These are phyloP conservation scores for Chaunax sp. DNA, from an alignment of 2,797 vertebrate genomes.

Conservation along the genomic window DNA sequence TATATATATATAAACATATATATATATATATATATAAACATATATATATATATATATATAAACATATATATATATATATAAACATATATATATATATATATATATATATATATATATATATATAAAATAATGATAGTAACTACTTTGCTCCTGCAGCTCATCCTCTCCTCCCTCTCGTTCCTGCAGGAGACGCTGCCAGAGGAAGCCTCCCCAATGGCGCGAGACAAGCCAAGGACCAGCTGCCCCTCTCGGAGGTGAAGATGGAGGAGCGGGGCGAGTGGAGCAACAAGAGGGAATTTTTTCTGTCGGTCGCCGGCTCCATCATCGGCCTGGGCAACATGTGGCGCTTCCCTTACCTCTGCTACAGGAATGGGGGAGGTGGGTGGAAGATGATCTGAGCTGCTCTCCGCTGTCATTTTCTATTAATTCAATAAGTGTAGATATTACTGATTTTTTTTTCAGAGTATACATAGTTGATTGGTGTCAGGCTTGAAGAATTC, in stretches of 20 bases:
- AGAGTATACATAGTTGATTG: no score
- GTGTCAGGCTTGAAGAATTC: no score
- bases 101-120: no score
- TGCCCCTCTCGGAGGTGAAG: conserved; percentile 68
- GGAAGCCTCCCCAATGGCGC: conserved; percentile 54
- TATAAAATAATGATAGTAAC: no score
- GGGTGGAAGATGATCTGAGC: conserved; percentile 53
- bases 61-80: no score
- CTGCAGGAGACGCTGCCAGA: conserved; percentile 63
- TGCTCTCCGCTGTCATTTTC: not conserved
- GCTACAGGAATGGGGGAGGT: conserved; percentile 98
- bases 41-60: no score
- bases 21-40: no score
- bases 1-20: no score
- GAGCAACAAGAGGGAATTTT: conserved; percentile 94
- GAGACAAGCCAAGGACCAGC: conserved; percentile 36
- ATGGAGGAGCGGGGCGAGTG: conserved; percentile 92
- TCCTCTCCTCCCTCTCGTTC: not conserved
- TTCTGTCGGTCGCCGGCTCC: conserved; percentile 92
- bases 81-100: no score
- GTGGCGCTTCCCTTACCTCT: conserved; percentile 97
- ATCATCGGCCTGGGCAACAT: conserved; percentile 95
- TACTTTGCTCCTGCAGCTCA: no score
- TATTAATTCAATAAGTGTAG: no score
- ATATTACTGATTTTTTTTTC: no score